Percentiles rank a stretch among this genome's conserved stretches.
Conservation (phyloP, 2,797 vertebrate species). For the Xenops minutus region DNA sequence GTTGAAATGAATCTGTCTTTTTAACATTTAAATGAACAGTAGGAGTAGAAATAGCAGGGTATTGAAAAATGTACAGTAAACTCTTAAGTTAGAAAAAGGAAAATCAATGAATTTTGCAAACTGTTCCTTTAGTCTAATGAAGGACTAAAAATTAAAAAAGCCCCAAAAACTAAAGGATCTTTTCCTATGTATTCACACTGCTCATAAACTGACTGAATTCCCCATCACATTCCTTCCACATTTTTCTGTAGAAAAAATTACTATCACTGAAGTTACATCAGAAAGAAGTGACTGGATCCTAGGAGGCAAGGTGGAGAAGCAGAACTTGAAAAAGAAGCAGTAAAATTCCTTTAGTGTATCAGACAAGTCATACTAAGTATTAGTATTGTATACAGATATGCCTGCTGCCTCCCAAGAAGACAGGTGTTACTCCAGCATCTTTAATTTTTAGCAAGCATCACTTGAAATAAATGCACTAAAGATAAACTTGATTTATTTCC, state of each 20-base stretch:
- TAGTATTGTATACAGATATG: neutral
- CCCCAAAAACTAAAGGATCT: neutral
- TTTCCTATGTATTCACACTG: neutral
- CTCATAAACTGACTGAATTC: neutral
- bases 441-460: neutral
- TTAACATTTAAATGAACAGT: conserved; percentile 43
- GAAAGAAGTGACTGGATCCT: neutral
- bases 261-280: neutral
- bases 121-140: neutral
- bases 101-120: neutral
- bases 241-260: neutral
- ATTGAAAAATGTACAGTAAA: conserved; percentile 2
- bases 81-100: neutral
- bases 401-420: neutral
- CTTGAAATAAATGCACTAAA: neutral
- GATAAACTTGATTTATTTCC: neutral
- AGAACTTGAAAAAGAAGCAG: neutral
- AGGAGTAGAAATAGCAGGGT: neutral
- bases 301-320: neutral
- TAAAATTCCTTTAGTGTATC: neutral
- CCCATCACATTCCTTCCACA: neutral
- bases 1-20: conserved; percentile 13
- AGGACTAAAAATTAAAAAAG: neutral
- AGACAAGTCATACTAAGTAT: neutral
- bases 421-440: neutral